These are phyloP conservation scores for Acleris literana DNA, from an alignment of 2,888 invertebrate genomes.

Conservation along the genomic window DNA sequence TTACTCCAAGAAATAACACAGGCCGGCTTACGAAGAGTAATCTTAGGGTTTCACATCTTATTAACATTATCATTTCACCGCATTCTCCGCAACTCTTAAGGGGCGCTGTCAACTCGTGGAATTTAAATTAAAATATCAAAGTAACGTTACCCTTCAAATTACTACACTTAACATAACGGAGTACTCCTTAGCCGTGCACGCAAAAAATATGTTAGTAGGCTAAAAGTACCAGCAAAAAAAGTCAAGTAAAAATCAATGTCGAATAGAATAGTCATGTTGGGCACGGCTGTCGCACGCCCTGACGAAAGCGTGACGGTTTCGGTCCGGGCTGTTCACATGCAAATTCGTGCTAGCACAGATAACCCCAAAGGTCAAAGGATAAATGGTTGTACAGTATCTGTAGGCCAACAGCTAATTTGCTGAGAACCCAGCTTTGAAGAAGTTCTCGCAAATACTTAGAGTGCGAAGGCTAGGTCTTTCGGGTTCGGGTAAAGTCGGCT, in stretches of 20 bases:
- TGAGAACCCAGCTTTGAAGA: constrained; percentile 1
- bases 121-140: constrained; percentile 20
- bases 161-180: constrained; percentile 19
- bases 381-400: constrained; percentile 22
- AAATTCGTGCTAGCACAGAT: constrained; percentile 46
- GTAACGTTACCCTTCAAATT: constrained; percentile 19
- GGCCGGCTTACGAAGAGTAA: constrained; percentile 2
- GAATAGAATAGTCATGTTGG: constrained; percentile 43
- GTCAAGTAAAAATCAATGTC: constrained; percentile 10
- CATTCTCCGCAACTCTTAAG: constrained; percentile 3
- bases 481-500: too few species aligned
- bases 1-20: background rate
- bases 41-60: constrained; percentile 7
- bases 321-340: constrained; percentile 44
- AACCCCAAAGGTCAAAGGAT: constrained; percentile 47
- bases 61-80: constrained; percentile 7
- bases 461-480: too few species aligned
- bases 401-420: constrained; percentile 11
- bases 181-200: background rate
- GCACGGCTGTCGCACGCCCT: constrained; percentile 45
- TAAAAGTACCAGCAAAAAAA: constrained; percentile 24
- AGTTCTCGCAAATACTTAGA: background rate
- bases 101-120: constrained; percentile 1
- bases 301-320: constrained; percentile 37
- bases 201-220: constrained; percentile 20